Evolutionary conservation across 1,140 invertebrate genomes (phyloP).

Genomic region (Drosophila ficusphila): DNA sequence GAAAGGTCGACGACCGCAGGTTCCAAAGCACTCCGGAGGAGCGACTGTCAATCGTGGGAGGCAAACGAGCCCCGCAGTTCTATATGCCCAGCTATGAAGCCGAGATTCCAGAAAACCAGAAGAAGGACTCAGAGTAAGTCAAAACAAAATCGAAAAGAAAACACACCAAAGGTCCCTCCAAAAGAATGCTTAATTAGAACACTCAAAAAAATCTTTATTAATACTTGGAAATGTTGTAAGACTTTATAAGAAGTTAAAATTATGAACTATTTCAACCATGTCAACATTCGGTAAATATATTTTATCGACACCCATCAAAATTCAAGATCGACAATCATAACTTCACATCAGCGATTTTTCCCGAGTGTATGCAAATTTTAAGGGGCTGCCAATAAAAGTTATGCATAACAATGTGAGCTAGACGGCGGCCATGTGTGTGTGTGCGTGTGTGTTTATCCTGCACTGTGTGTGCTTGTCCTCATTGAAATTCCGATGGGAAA

Average conservation of each 20-base stretch:
- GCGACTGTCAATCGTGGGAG: slow-evolving; percentile 95
- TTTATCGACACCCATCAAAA: too few relatives aligned
- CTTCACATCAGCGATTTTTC: slow-evolving; percentile 1
- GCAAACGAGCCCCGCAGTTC: slow-evolving; percentile 96
- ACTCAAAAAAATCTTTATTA: not conserved
- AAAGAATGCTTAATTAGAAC: not conserved
- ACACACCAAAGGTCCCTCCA: not conserved
- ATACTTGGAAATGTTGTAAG: not conserved
- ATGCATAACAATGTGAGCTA: slow-evolving; percentile 55
- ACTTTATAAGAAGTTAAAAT: not conserved
- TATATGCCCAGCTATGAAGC: slow-evolving; percentile 96
- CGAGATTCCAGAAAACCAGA: slow-evolving; percentile 97
- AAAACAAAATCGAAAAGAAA: not conserved
- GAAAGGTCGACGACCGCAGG: slow-evolving; percentile 93
- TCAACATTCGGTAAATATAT: too few relatives aligned
- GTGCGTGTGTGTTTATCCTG: not conserved
- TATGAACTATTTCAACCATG: not conserved
- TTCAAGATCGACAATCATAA: not conserved
- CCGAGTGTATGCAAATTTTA: slow-evolving; percentile 57
- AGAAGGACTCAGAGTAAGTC: slow-evolving; percentile 97
- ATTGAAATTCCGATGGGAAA: slow-evolving; percentile 77
- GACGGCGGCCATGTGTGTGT: slow-evolving; percentile 33
- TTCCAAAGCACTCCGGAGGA: slow-evolving; percentile 97
- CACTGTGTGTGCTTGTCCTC: slow-evolving; percentile 27
- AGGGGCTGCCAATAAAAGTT: slow-evolving; percentile 71